Conservation (phyloP, 2,888 invertebrate genomes). For the Ligdia adustata region DNA sequence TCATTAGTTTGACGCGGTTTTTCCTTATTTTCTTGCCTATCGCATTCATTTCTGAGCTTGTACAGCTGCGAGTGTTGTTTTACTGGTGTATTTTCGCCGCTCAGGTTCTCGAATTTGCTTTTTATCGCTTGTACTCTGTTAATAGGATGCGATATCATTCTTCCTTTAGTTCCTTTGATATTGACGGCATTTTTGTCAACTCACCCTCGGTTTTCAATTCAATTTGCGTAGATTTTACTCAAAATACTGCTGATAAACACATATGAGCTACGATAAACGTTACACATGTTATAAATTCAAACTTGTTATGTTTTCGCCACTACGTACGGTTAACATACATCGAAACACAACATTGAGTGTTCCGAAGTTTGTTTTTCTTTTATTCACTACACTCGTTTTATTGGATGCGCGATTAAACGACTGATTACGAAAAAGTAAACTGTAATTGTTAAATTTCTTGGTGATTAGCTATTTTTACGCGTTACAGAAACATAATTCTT, state of each 20-base stretch:
- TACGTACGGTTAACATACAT: conserved; percentile 2
- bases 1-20: conserved; percentile 23
- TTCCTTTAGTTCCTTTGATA: conserved; percentile 60
- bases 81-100: conserved; percentile 54
- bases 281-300: conserved; percentile 20
- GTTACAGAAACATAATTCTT: conserved; percentile 43
- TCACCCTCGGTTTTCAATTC: conserved; percentile 17
- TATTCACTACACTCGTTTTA: conserved; percentile 8
- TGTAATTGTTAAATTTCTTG: conserved; percentile 47
- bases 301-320: conserved; percentile 29
- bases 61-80: conserved; percentile 43
- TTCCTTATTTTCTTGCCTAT: conserved; percentile 33
- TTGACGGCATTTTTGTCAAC: conserved; percentile 59
- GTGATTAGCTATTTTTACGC: conserved; percentile 47
- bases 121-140: conserved; percentile 86
- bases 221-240: neutral
- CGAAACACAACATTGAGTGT: too few relatives aligned
- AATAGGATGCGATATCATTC: conserved; percentile 74
- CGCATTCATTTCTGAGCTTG: conserved; percentile 43
- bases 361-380: conserved; percentile 6
- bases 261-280: too few relatives aligned
- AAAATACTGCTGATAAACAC: too few relatives aligned
- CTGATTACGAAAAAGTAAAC: conserved; percentile 42
- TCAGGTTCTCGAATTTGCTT: conserved; percentile 85
- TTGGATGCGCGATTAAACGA: conserved; percentile 25